These are phyloP conservation scores for Pandemis heparana DNA, from an alignment of 2,888 invertebrate genomes.

Conservation along the genomic window DNA sequence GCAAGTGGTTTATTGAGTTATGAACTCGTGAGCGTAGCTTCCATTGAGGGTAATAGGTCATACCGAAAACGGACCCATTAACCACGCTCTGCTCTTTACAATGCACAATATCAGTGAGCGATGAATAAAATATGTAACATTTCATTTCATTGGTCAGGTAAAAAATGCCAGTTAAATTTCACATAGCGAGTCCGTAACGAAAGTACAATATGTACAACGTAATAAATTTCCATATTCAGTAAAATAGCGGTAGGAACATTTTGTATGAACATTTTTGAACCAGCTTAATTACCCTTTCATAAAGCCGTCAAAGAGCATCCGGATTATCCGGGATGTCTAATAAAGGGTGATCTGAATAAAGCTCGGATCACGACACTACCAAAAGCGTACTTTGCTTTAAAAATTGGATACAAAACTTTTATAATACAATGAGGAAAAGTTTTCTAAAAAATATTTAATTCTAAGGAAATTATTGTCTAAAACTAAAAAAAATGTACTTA, in stretches of 20 bases:
- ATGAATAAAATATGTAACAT: slow-evolving; percentile 37
- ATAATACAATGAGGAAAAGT: neutral
- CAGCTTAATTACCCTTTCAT: slow-evolving; percentile 34
- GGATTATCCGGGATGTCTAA: slow-evolving; percentile 39
- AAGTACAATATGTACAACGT: slow-evolving; percentile 21
- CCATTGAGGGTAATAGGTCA: slow-evolving; percentile 29
- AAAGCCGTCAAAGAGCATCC: slow-evolving; percentile 31
- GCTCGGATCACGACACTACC: slow-evolving; percentile 25
- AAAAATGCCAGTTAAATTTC: slow-evolving; percentile 20
- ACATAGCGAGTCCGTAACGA: slow-evolving; percentile 6
- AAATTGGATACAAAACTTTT: neutral
- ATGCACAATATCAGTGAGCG: slow-evolving; percentile 20
- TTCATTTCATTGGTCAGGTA: slow-evolving; percentile 27
- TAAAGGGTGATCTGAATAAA: slow-evolving; percentile 33
- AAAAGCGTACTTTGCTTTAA: slow-evolving; percentile 1
- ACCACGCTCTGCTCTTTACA: slow-evolving; percentile 14
- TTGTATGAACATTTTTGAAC: slow-evolving; percentile 29
- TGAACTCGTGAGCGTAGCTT: slow-evolving; percentile 17
- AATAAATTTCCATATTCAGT: slow-evolving; percentile 31
- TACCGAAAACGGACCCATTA: slow-evolving; percentile 17
- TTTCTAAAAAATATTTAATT: neutral
- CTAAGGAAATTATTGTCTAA: neutral
- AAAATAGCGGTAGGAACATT: slow-evolving; percentile 26
- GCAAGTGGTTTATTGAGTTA: slow-evolving; percentile 3
- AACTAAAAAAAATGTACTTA: no score